These are phyloP conservation scores for Cherax destructor DNA, from an alignment of 1,140 invertebrate genomes.

Conservation along the genomic window DNA sequence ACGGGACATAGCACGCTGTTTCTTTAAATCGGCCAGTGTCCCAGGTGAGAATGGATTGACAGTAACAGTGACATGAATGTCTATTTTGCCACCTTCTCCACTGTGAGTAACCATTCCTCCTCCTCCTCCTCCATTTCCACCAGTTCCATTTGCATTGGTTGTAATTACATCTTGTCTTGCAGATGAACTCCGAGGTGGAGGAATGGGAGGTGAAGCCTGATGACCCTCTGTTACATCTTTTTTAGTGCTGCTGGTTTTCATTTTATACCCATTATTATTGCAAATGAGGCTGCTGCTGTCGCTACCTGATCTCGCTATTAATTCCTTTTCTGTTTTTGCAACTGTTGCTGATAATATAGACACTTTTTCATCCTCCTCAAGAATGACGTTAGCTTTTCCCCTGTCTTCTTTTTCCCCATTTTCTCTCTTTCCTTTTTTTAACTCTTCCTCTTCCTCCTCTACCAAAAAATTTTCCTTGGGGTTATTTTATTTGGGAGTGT, in stretches of 20 bases:
- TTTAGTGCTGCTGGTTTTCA: neutral
- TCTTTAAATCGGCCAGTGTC: slow-evolving; percentile 92
- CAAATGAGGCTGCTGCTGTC: neutral
- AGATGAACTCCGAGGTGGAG: slow-evolving; percentile 58
- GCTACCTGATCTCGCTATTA: slow-evolving; percentile 42
- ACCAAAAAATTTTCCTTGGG: slow-evolving; percentile 48
- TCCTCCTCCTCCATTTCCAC: slow-evolving; percentile 56
- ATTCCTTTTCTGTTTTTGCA: slow-evolving; percentile 46
- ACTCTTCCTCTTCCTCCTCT: slow-evolving; percentile 53
- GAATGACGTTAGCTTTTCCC: neutral
- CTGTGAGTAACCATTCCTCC: slow-evolving; percentile 74
- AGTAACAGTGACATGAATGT: slow-evolving; percentile 87
- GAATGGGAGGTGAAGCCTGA: slow-evolving; percentile 39
- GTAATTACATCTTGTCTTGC: slow-evolving; percentile 29
- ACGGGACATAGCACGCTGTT: slow-evolving; percentile 88
- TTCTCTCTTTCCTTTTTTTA: slow-evolving; percentile 55
- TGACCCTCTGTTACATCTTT: slow-evolving; percentile 19
- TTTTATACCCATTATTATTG: neutral
- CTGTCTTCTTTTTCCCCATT: slow-evolving; percentile 38
- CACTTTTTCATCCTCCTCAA: slow-evolving; percentile 27
- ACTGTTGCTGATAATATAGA: slow-evolving; percentile 16
- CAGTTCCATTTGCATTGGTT: slow-evolving; percentile 26
- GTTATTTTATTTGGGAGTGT: too few relatives aligned
- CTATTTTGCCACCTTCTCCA: slow-evolving; percentile 90
- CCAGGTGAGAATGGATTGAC: slow-evolving; percentile 77